phyloP scores from a whole-genome alignment of 2,888 invertebrate species.

The Malthinus seriepunctatus region DNA sequence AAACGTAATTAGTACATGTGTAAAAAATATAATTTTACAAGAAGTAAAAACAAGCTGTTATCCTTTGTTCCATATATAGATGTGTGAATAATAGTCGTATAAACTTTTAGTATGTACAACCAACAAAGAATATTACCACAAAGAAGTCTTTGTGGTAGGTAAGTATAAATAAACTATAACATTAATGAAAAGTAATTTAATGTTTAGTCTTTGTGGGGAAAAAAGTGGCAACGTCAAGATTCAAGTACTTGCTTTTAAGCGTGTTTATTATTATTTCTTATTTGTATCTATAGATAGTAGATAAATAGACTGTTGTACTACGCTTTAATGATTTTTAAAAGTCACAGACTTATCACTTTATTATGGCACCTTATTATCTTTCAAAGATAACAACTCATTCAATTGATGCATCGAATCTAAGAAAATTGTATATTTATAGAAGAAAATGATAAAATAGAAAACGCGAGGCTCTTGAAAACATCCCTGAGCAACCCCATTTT shows the following conservation, averaged over 20 bases:
- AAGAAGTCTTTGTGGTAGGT: conserved; percentile 2
- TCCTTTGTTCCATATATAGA: conserved; percentile 6
- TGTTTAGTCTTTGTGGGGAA: not conserved
- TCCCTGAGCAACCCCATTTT: too few species aligned
- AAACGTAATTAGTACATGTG: too few species aligned
- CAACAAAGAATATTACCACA: conserved; percentile 6
- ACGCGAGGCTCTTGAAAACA: too few species aligned
- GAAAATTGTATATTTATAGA: too few species aligned
- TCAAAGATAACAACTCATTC: too few species aligned
- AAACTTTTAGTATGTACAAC: not conserved
- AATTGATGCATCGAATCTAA: too few species aligned
- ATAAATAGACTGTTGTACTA: too few species aligned
- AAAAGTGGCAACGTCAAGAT: not conserved
- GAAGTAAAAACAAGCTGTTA: not conserved
- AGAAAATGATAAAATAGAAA: too few species aligned
- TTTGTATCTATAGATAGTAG: too few species aligned
- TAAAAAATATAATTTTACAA: too few species aligned
- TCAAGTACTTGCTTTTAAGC: not conserved
- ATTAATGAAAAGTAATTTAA: not conserved
- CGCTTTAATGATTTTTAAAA: not conserved
- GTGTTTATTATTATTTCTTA: not conserved
- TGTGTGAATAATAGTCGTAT: not conserved
- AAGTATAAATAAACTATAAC: not conserved
- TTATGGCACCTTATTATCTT: too few species aligned
- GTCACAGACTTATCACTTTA: too few species aligned